These are phyloP conservation scores for Hippocampus comes DNA, from an alignment of 2,113 vertebrate species.

Conservation along the genomic window DNA sequence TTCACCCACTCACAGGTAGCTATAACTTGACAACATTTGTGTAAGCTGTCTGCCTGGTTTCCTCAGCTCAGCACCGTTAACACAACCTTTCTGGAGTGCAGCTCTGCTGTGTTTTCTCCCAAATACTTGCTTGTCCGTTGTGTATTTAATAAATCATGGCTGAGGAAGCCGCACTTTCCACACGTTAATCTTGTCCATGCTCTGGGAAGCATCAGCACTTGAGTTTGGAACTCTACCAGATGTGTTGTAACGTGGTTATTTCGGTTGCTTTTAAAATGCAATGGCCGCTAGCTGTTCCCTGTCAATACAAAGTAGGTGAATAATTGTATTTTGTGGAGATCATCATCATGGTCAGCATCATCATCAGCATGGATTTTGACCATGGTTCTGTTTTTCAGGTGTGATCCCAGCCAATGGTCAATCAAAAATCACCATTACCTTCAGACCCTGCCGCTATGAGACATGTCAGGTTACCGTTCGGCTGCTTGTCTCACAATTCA, in stretches of 20 bases:
- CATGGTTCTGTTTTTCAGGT: conserved; percentile 65
- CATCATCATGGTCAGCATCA: neutral
- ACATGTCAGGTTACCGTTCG: conserved; percentile 81
- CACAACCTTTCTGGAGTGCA: neutral
- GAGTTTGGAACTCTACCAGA: neutral
- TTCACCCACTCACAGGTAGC: conserved; percentile 82
- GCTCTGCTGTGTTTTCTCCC: conserved; percentile 37
- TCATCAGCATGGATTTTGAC: neutral
- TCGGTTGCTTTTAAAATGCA: neutral
- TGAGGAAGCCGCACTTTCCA: conserved; percentile 37
- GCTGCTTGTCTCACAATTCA: conserved; percentile 83
- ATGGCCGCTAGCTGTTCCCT: no score
- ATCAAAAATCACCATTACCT: conserved; percentile 73
- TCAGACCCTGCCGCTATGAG: conserved; percentile 79
- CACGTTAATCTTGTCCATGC: conserved; percentile 16
- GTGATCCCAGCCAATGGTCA: conserved; percentile 83
- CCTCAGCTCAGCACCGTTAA: neutral
- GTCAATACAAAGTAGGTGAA: neutral
- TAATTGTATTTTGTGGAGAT: neutral
- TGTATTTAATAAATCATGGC: conserved; percentile 27
- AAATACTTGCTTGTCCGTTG: conserved; percentile 8
- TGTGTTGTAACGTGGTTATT: neutral
- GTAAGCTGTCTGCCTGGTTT: neutral
- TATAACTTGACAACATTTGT: neutral
- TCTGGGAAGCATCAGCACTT: conserved; percentile 51